Evolutionary conservation across 2,888 invertebrate genomes (phyloP), one percentile per base, ranked within the genome.

Genomic region (Agriotes lineatus): DNA sequence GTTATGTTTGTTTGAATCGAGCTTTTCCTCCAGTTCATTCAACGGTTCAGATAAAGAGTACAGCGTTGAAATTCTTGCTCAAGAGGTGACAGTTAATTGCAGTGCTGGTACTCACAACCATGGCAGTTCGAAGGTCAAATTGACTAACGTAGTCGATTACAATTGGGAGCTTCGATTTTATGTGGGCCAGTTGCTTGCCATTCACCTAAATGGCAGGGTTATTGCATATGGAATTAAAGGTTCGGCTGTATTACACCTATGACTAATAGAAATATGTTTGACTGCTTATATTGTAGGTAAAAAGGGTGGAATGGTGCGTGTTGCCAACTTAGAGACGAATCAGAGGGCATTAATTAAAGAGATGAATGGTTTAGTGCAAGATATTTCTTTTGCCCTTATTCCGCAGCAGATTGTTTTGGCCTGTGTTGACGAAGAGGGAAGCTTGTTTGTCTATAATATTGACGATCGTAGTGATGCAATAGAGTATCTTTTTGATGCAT

Each of bases 221-320:
- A 86, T 96, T 74, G 97, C 97, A 0, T 97, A 97, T 85, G 94
- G 92, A 68, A 91, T 97, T 71, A 96, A 94, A 90, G 93, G 96
- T 96, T 84, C 82, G 78, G 75, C 50, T 63, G 35, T 7, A 6
- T 25, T 12, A 50, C 14, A 12, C 14, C 6, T n/a, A 1, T 37
- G 2, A 4, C n/a, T 12, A n/a, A 10, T 37, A 1, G 12, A 2
- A 2, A 12, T 2, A 2, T 4, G 14, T 1, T 37, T 37, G 19
- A 18, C 4, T 20, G 18, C n/a, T n/a, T 42, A 58, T 22, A 67
- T 81, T 84, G 48, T 71, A 81, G 83, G 81, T 20, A 84, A 84
- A 74, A 80, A 79, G 60, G 88, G 89, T 68, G 93, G 93, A 62
- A 92, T 94, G 87, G 93, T 97, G 5, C 88, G 97, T 42, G 92